Percentiles rank a stretch among this genome's conserved stretches.
Evolutionary conservation across 2,888 invertebrate genomes (phyloP).

Genomic region (Rhyacophila evoluta): DNA sequence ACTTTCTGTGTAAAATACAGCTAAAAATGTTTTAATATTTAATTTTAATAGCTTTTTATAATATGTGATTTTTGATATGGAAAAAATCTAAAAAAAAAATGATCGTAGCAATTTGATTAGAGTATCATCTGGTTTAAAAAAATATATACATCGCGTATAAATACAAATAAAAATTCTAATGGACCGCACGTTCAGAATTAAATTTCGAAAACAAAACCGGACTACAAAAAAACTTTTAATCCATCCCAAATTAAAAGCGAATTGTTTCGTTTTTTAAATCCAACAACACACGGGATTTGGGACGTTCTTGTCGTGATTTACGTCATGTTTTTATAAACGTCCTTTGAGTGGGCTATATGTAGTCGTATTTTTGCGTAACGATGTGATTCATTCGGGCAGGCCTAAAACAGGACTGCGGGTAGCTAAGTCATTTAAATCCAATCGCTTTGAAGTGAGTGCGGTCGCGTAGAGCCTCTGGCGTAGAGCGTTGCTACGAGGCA

Average conservation of each 20-base stretch:
- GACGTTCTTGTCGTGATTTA: not conserved
- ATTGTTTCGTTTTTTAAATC: not conserved
- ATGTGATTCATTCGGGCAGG: not conserved
- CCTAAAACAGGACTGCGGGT: not conserved
- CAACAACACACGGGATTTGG: not conserved
- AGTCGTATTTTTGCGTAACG: not conserved
- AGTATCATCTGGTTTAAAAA: too few species aligned
- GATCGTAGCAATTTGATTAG: too few species aligned
- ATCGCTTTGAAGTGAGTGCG: slow-evolving; percentile 11
- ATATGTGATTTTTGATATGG: too few species aligned
- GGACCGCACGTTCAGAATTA: too few species aligned
- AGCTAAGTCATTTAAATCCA: slow-evolving; percentile 14
- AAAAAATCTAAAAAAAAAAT: too few species aligned
- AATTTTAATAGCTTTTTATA: too few species aligned
- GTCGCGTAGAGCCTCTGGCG: not conserved
- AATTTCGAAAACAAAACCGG: too few species aligned
- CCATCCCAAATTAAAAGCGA: not conserved
- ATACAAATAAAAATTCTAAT: too few species aligned
- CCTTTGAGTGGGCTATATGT: not conserved
- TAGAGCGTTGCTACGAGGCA: not conserved
- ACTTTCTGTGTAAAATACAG: too few species aligned
- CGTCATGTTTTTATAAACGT: slow-evolving; percentile 16
- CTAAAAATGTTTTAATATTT: too few species aligned
- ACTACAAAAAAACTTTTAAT: not conserved
- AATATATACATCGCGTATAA: too few species aligned